phyloP scores from a whole-genome alignment of 2,113 vertebrate species.

The Amazona vittata region DNA sequence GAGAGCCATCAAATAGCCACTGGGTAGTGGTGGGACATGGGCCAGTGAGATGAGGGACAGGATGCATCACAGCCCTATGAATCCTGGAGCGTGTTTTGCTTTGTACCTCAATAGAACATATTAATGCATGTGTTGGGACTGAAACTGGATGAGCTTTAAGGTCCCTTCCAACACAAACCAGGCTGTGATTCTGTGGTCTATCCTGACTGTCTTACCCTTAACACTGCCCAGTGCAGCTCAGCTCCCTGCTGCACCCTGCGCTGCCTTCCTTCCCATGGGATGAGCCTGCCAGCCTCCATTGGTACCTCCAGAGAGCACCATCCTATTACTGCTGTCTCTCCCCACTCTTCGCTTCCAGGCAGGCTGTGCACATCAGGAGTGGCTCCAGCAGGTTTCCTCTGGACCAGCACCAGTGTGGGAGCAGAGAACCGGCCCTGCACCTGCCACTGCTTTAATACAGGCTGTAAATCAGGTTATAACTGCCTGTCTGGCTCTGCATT shows the following conservation, averaged over 20 bases:
- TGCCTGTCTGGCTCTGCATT: slow-evolving; percentile 54
- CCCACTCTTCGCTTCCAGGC: rapidly evolving
- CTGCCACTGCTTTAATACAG: slow-evolving; percentile 34
- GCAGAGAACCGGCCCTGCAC: neutral
- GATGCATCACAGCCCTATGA: neutral
- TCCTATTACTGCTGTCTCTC: neutral
- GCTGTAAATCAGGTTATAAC: slow-evolving; percentile 69
- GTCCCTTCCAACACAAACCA: neutral
- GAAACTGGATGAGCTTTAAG: neutral
- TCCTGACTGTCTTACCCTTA: neutral
- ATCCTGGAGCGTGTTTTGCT: rapidly evolving
- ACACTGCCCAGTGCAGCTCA: neutral
- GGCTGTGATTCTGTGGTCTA: neutral
- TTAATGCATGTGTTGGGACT: neutral
- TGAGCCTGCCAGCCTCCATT: neutral
- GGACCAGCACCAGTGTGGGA: neutral
- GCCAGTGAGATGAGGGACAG: neutral
- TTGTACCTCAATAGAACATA: rapidly evolving
- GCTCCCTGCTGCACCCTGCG: neutral
- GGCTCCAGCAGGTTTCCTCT: neutral
- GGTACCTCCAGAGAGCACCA: neutral
- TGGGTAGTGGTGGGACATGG: rapidly evolving
- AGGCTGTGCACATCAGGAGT: neutral
- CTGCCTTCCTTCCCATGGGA: neutral
- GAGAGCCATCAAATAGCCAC: neutral